Evolutionary conservation across 1,140 invertebrate species (phyloP).

Genomic region (Steinernema khuongi): DNA sequence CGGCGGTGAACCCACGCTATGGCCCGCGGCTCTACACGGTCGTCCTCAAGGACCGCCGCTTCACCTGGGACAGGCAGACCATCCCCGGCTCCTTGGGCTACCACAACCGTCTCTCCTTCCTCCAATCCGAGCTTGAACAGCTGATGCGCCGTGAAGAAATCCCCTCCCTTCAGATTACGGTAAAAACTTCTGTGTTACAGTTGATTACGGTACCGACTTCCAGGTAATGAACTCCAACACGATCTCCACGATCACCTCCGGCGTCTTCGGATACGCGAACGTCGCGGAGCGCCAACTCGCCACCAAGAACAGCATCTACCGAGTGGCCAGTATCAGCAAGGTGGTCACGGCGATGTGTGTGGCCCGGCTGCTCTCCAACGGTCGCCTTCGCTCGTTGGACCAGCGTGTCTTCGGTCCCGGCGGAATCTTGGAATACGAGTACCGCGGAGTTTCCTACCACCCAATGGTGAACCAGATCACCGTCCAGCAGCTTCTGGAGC

Average conservation of each 20-base stretch:
- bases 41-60: not conserved
- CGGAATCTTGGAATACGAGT: conserved; percentile 23
- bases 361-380: conserved; percentile 21
- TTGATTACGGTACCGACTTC: not conserved
- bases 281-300: not conserved
- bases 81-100: not conserved
- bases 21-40: not conserved
- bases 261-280: not conserved
- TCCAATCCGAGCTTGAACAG: not conserved
- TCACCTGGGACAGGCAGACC: not conserved
- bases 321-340: conserved; percentile 38
- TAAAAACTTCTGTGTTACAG: no score
- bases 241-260: not conserved
- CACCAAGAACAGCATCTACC: conserved; percentile 13
- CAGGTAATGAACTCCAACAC: not conserved
- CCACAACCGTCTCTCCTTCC: not conserved
- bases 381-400: conserved; percentile 19
- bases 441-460: not conserved
- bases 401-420: conserved; percentile 20
- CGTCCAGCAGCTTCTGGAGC: conserved; percentile 31
- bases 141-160: not conserved
- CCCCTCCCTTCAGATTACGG: conserved; percentile 1
- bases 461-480: conserved; percentile 24
- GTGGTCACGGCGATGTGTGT: conserved; percentile 35
- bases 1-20: not conserved